Evolutionary conservation across 2,113 vertebrate genomes (phyloP).

Genomic region (Trinectes maculatus): DNA sequence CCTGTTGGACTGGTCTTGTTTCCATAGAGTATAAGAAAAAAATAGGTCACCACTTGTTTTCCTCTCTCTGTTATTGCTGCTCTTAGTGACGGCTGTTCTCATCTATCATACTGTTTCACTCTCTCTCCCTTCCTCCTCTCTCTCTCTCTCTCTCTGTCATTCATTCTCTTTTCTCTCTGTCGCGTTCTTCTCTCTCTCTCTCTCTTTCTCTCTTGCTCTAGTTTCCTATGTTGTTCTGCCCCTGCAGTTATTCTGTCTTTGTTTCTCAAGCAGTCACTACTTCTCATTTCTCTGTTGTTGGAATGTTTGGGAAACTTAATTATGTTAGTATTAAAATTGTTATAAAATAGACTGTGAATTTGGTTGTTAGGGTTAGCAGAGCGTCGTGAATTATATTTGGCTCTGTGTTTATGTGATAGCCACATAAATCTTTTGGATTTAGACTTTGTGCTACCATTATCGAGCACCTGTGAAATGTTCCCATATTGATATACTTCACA

Average conservation of each 20-base stretch:
- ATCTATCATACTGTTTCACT: constrained; percentile 22
- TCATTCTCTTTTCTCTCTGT: not conserved
- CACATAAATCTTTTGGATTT: not conserved
- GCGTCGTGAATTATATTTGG: constrained; percentile 14
- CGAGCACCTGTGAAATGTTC: constrained; percentile 7
- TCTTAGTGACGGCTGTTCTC: constrained; percentile 43
- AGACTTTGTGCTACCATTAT: constrained; percentile 8
- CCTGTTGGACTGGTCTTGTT: constrained; percentile 45
- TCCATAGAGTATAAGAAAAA: constrained; percentile 46
- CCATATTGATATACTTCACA: not conserved
- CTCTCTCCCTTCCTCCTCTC: not conserved
- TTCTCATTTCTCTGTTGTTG: constrained; percentile 2
- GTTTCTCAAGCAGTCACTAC: not conserved
- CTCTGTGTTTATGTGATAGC: constrained; percentile 19
- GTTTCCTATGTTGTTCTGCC: not conserved
- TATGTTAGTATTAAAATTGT: constrained; percentile 8
- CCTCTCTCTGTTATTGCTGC: constrained; percentile 36
- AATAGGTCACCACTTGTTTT: constrained; percentile 66
- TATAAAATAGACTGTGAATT: not conserved
- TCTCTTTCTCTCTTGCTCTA: not conserved
- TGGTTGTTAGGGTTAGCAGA: constrained; percentile 2
- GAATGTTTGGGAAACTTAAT: constrained; percentile 29
- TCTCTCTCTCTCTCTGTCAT: not conserved
- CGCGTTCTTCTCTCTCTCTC: not conserved
- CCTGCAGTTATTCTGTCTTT: not conserved